Evolutionary conservation across 1,140 invertebrate genomes (phyloP), one percentile per base, ranked within the genome.

Genomic region (Caenorhabditis tropicalis): DNA sequence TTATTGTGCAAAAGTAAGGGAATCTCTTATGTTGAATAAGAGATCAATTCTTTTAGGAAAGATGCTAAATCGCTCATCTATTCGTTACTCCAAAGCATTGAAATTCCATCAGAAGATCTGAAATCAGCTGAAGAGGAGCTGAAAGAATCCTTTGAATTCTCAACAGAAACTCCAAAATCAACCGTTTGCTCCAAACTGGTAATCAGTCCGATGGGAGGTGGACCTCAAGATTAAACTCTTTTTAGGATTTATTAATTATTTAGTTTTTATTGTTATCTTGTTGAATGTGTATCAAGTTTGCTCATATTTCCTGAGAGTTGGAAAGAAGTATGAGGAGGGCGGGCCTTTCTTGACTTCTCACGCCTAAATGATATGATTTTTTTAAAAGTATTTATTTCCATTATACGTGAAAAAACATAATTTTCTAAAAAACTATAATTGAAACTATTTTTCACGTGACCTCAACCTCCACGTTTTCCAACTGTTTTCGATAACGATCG

Each of bases 1-100:
- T 90, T 74, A 86, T 90, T 80, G 29, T 91, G 19, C 60, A 88
- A 56, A 70, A 89, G 56, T 74, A 43, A 24, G 36, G 16, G 3
- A 24, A 15, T 36, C 39, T 70, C 21, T 0, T 27, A 19, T 2
- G 2, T 21, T 4, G n/a, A 46, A 39, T 74, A n/a, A 46, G 12
- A 24, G 27, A 27, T n/a, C 10, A 58, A 43, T 74, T 43, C 43
- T 74, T 74, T 24, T n/a, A 74, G 65, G 16, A 15, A 43, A 24
- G 36, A 74, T 24, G 65, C 29, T 15, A 19, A 29, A 19, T 1
- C n/a, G 24, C 43, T 74, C 65, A 39, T 74, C 9, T 24, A 24
- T 19, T 4, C 65, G 4, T 0, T 27, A 3, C 19, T 74, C 10
- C 33, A 46, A 24, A 16, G 4, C n/a, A 74, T 74, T 9, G 7